These are phyloP conservation scores for Stegodyphus dumicola DNA, from an alignment of 1,140 invertebrate species.

Conservation along the genomic window DNA sequence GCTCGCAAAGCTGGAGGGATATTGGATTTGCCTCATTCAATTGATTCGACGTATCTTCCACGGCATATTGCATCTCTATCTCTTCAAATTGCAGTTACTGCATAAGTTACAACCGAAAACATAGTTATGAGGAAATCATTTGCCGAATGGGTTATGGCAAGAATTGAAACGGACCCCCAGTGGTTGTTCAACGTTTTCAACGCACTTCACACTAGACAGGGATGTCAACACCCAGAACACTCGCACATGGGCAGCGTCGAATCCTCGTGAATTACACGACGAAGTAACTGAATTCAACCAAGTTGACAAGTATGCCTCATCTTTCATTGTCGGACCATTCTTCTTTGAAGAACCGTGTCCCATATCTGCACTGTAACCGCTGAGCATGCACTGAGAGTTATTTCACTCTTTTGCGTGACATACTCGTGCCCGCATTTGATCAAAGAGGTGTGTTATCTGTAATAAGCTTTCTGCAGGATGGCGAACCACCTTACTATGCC, in stretches of 20 bases:
- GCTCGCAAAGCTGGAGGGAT: too few relatives aligned
- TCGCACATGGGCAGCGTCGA: neutral
- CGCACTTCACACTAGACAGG: neutral
- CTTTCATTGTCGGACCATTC: neutral
- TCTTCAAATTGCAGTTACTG: neutral
- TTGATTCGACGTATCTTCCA: neutral
- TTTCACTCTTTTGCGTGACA: neutral
- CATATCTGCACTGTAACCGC: neutral
- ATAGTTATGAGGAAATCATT: neutral
- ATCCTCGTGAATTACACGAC: neutral
- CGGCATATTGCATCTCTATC: neutral
- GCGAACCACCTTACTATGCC: neutral
- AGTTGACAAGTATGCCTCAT: neutral
- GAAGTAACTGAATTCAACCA: neutral
- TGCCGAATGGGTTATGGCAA: neutral
- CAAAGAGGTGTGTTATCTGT: neutral
- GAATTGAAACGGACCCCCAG: neutral
- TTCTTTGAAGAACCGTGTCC: neutral
- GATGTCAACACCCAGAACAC: neutral
- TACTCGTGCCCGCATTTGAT: neutral
- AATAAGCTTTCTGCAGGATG: neutral
- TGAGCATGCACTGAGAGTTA: too few relatives aligned
- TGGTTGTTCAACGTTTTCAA: neutral
- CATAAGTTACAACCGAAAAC: neutral
- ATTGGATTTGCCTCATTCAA: neutral